These are phyloP conservation scores for Stenodera caucasica DNA, from an alignment of 2,888 invertebrate genomes.

Conservation along the genomic window DNA sequence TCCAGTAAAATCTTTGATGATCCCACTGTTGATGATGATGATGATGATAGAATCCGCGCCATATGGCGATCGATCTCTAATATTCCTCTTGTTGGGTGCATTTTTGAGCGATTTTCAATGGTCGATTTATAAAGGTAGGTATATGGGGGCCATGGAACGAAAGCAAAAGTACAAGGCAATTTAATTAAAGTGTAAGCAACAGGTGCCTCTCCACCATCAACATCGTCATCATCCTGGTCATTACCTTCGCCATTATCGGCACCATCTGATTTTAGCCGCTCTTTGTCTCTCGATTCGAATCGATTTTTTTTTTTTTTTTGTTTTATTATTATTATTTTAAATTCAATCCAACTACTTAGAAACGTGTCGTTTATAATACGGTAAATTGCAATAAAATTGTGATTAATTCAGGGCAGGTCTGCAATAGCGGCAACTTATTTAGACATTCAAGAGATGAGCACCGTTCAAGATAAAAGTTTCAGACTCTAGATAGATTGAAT, in stretches of 20 bases:
- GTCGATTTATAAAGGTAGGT: slow-evolving; percentile 4
- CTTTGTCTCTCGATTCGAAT: too few relatives aligned
- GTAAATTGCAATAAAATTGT: slow-evolving; percentile 3
- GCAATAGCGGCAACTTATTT: slow-evolving; percentile 7
- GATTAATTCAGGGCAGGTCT: slow-evolving; percentile 6
- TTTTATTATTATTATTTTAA: background rate
- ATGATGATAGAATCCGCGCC: background rate
- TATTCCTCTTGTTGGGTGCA: background rate
- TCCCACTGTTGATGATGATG: background rate
- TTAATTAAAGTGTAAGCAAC: slow-evolving; percentile 21
- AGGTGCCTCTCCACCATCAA: slow-evolving; percentile 14
- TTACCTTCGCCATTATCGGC: background rate
- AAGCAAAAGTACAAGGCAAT: slow-evolving; percentile 23
- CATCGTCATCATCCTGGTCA: slow-evolving; percentile 1
- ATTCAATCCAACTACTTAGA: slow-evolving; percentile 2
- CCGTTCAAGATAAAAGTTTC: background rate
- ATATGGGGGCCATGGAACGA: slow-evolving; percentile 10
- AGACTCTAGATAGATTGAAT: background rate
- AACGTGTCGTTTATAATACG: background rate
- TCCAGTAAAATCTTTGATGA: background rate
- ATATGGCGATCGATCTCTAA: slow-evolving; percentile 9
- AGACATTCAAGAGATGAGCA: slow-evolving; percentile 7
- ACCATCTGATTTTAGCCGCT: background rate
- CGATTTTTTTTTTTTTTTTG: background rate
- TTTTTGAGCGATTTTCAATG: slow-evolving; percentile 1